phyloP scores from a whole-genome alignment of 2,797 vertebrate genomes.

The Natrix natrix region DNA sequence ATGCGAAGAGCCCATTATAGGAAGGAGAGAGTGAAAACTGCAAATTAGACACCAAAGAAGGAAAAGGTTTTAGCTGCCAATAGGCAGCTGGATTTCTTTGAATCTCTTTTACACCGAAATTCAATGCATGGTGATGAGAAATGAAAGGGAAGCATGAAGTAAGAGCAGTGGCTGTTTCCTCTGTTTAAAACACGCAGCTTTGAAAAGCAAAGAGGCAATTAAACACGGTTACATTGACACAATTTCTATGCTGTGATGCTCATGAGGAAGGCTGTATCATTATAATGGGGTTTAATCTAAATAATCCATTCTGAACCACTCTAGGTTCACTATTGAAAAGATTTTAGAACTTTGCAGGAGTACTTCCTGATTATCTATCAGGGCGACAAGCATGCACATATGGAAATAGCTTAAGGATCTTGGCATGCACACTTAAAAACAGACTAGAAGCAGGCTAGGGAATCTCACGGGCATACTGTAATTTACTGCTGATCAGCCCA shows the following conservation, averaged over 20 bases:
- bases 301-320: background rate
- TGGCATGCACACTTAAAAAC: background rate
- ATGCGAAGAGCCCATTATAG: slow-evolving; percentile 24
- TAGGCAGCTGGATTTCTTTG: slow-evolving; percentile 6
- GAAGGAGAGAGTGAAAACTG: slow-evolving; percentile 16
- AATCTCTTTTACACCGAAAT: background rate
- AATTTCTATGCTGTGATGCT: background rate
- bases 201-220: background rate
- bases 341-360: background rate
- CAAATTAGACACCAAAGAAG: slow-evolving; percentile 34
- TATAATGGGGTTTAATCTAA: background rate
- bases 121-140: background rate
- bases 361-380: background rate
- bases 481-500: background rate
- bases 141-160: background rate
- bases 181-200: background rate
- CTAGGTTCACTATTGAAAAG: background rate
- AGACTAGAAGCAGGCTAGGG: background rate
- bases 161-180: background rate
- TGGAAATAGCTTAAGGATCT: background rate
- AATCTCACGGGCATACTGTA: background rate
- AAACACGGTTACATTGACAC: background rate
- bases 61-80: slow-evolving; percentile 34
- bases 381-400: background rate
- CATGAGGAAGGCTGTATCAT: background rate